Percentiles rank a stretch among this genome's conserved stretches.
Conservation (phyloP, 2,888 invertebrate genomes). For the Agrochola circellaris region DNA sequence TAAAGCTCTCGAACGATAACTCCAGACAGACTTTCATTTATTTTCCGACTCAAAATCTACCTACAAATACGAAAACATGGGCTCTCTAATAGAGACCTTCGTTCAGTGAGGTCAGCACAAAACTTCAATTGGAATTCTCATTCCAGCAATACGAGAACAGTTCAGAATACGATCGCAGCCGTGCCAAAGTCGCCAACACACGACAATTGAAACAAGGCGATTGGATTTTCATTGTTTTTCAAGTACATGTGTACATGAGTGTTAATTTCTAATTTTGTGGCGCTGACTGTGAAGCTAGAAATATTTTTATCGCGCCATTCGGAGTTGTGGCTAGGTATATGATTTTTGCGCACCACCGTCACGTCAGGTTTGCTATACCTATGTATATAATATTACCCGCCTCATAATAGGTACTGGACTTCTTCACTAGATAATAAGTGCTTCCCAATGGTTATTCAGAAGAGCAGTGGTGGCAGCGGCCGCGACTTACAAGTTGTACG, state of each 20-base stretch:
- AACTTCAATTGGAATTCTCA: constrained; percentile 12
- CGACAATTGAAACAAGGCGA: constrained; percentile 19
- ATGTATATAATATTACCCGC: neutral
- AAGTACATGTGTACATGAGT: constrained; percentile 20
- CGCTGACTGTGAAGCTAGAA: constrained; percentile 31
- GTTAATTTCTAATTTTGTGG: constrained; percentile 44
- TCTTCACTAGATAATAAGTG: no score
- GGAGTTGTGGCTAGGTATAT: neutral
- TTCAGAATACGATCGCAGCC: constrained; percentile 1
- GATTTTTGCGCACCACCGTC: neutral
- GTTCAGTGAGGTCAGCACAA: constrained; percentile 14
- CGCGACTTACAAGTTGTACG: no score
- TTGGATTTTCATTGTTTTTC: constrained; percentile 41
- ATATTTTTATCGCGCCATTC: constrained; percentile 34
- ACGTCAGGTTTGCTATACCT: neutral
- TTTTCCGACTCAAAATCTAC: neutral
- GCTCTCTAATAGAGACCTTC: neutral
- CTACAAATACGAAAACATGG: neutral
- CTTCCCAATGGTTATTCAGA: no score
- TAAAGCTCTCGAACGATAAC: neutral
- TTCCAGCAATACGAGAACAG: constrained; percentile 4
- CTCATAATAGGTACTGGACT: neutral
- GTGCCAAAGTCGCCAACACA: constrained; percentile 41
- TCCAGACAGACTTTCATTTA: neutral
- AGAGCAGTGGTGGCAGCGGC: no score